Percentiles rank a stretch among this genome's conserved stretches.
Evolutionary conservation across 2,797 vertebrate genomes (phyloP).

Genomic region (Danionella dracula): DNA sequence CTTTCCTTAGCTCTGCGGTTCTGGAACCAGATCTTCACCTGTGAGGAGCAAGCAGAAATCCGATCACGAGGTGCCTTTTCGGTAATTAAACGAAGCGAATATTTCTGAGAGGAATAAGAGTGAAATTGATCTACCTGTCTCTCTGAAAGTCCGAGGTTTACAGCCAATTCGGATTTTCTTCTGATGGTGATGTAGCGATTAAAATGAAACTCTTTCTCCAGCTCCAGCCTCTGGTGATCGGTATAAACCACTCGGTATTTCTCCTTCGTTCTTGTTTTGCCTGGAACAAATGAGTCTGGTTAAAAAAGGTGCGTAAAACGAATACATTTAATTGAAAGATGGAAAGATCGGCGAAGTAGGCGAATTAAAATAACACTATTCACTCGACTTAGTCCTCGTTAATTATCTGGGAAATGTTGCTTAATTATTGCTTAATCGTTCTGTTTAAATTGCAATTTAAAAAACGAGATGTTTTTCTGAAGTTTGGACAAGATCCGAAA

Average conservation of each 20-base stretch:
- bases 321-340: not conserved
- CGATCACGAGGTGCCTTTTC: not conserved
- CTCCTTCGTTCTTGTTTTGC: slow-evolving; percentile 96
- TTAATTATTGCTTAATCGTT: no score
- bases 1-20: slow-evolving; percentile 90
- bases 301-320: not conserved
- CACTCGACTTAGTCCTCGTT: no score
- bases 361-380: no score
- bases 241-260: slow-evolving; percentile 95
- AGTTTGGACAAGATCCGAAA: no score
- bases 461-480: no score
- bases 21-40: slow-evolving; percentile 98
- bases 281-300: slow-evolving; percentile 64
- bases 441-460: no score
- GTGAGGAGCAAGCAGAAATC: slow-evolving; percentile 24
- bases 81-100: no score
- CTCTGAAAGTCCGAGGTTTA: slow-evolving; percentile 88
- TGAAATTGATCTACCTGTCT: slow-evolving; percentile 77
- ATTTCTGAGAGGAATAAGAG: not conserved
- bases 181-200: slow-evolving; percentile 93
- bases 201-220: slow-evolving; percentile 97
- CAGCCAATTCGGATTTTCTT: slow-evolving; percentile 90
- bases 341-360: no score
- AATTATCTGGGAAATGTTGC: no score
- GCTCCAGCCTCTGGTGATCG: slow-evolving; percentile 89